Evolutionary conservation across 2,797 vertebrate genomes (phyloP), one percentile per base, ranked within the genome.

Genomic region (Orientallactaga sibirica): DNA sequence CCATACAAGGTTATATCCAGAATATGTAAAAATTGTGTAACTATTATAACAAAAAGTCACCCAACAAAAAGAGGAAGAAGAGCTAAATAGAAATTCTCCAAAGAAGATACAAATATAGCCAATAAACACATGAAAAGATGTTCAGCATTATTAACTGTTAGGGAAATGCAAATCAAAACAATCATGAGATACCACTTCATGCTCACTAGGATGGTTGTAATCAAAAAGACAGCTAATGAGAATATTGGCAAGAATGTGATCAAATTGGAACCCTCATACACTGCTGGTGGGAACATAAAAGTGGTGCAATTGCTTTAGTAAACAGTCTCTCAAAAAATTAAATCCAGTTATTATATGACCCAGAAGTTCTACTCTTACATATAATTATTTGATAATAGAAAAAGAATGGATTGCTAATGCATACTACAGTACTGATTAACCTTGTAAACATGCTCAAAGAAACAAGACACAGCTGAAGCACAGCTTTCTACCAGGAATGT

Each of bases 401-500:
- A 93, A 79, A 48, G 27, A 66, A 24, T 76, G 73, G 37, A 66
- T 76, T 75, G 29, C 7, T 0, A n/a, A 29, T 66, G 64, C 4
- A 18, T 18, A 76, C 22, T 37, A 22, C 41, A 87, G 55, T 27
- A 8, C 25, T 93, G 93, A 48, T 75, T 86, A 75, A 66, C 71
- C 55, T 86, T 64, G 71, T 75, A 75, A 86, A 64, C 70, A 62
- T 27, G 7, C 37, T 64, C 62, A 66, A 75, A 76, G 25, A 75
- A 61, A 48, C 29, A 22, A 76, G 64, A n/a, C 37, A n/a, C 58
- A 41, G 73, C 76, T 88, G 89, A 93, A 93, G 85, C 90, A 70
- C 37, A 74, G 70, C 66, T 95, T 96, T 94, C 94, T 76, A 22
- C 86, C 66, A 82, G 86, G 74, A 68, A 70, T 6, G 22, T 90